Evolutionary conservation across 2,113 vertebrate genomes (phyloP).

Genomic region (Leptobrachium ailaonicum): DNA sequence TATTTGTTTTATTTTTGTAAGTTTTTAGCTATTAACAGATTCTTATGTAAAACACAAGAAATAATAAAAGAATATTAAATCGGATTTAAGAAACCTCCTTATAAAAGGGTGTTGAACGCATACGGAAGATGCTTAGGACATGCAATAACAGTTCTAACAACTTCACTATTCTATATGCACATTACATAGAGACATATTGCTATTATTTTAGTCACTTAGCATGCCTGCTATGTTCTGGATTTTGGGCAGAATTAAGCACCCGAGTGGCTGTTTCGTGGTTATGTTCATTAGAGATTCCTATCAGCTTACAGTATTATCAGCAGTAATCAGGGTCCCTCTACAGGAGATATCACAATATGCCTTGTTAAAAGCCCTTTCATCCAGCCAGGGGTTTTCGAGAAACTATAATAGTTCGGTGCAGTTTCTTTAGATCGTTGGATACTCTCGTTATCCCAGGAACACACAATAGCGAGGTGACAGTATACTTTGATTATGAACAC

Average conservation of each 20-base stretch:
- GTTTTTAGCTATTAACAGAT: too few species aligned
- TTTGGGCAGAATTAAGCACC: slow-evolving; percentile 52
- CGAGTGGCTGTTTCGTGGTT: slow-evolving; percentile 63
- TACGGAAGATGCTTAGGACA: too few species aligned
- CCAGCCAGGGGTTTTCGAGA: slow-evolving; percentile 49
- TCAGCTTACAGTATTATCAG: slow-evolving; percentile 71
- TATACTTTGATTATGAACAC: not conserved
- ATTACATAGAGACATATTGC: too few species aligned
- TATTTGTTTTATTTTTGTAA: too few species aligned
- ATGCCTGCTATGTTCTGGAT: slow-evolving; percentile 55
- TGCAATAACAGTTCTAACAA: too few species aligned
- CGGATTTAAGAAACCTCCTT: too few species aligned
- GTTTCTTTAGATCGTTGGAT: not conserved
- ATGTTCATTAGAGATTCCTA: slow-evolving; percentile 84
- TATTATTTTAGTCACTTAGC: not conserved
- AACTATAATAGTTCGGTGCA: not conserved
- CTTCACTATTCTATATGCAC: too few species aligned
- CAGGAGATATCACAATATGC: slow-evolving; percentile 81
- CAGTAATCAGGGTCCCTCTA: slow-evolving; percentile 85
- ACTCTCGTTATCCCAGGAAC: not conserved
- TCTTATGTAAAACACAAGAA: too few species aligned
- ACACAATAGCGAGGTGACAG: not conserved
- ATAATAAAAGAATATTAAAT: too few species aligned
- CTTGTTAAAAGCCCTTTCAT: slow-evolving; percentile 71
- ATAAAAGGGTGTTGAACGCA: too few species aligned